Base-by-base conservation (phyloP, 1,140 invertebrate genomes). In the Heliconius nattereri region DNA sequence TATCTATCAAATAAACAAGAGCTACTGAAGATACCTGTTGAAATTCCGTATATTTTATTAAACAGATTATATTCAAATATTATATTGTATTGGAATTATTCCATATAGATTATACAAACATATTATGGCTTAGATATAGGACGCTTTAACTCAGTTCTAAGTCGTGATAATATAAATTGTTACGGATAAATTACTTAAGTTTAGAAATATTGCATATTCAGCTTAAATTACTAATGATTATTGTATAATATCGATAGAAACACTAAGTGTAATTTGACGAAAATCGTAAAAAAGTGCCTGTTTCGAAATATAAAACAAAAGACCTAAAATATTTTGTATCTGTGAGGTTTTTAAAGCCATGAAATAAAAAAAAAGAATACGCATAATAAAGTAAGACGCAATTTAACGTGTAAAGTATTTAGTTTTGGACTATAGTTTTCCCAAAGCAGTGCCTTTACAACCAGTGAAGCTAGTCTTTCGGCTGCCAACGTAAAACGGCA, bases 381-480 rank as follows among this genome's bases (percentile, higher is more conserved):
- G 23, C 60, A 66, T 66, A 29, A 66, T 66, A 66, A 66, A 29
- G 13, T 66, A 66, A 11, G 11, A 13, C 60, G 60, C 26, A 66
- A 29, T 66, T 29, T 66, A 66, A 16, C 11, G 26, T 66, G 11
- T 76, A 45, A 29, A 29, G 23, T 75, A 20, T 52, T 52, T 52
- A 20, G 49, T 54, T 75, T 75, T 57, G 19, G 74, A 13, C 9
- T 0, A 26, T n/a, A 66, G 60, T 66, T 66, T 19, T 66, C 29
- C 60, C 60, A 66, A 78, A 78, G 52, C 76, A 90, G 91, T 92
- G 91, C 91, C 91, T 92, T 93, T 85, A 86, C 85, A 87, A 89
- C 89, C 91, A 93, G 91, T 92, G 88, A 87, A 88, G 87, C 92
- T 93, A 94, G 92, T 94, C 92, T 89, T 83, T 85, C 84, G 89